A percentile compares a stretch with the other conserved stretches of the same genome.
These are phyloP conservation scores for Rhadina sibilatrix DNA, from an alignment of 2,113 vertebrate species.

Conservation along the genomic window DNA sequence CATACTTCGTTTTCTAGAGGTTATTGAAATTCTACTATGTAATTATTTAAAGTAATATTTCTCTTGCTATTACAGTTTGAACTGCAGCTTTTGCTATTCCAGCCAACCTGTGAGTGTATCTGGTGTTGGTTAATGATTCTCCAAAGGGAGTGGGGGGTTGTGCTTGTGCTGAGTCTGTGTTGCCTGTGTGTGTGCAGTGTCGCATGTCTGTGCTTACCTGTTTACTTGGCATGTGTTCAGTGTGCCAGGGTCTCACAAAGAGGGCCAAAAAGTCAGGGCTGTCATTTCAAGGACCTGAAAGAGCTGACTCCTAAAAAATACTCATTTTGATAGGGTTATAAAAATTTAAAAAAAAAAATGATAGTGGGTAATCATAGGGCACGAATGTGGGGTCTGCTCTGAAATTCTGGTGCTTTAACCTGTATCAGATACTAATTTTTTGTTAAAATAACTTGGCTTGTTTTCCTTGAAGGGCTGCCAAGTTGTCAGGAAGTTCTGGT, in stretches of 20 bases:
- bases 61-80: background rate
- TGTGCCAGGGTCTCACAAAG: background rate
- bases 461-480: slow-evolving; percentile 76
- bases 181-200: background rate
- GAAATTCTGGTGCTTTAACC: background rate
- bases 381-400: background rate
- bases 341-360: background rate
- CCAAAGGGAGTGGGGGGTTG: fast-evolving
- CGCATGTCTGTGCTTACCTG: background rate
- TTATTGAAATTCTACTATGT: fast-evolving
- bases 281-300: background rate
- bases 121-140: background rate
- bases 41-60: background rate
- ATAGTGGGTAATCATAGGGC: background rate
- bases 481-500: slow-evolving; percentile 79
- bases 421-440: background rate
- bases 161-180: background rate
- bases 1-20: fast-evolving
- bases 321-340: fast-evolving
- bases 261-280: background rate
- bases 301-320: background rate
- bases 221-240: background rate
- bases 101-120: background rate
- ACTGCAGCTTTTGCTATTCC: background rate
- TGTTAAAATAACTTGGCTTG: background rate